phyloP scores from a whole-genome alignment of 2,113 vertebrate genomes.

The Hemicordylus capensis region DNA sequence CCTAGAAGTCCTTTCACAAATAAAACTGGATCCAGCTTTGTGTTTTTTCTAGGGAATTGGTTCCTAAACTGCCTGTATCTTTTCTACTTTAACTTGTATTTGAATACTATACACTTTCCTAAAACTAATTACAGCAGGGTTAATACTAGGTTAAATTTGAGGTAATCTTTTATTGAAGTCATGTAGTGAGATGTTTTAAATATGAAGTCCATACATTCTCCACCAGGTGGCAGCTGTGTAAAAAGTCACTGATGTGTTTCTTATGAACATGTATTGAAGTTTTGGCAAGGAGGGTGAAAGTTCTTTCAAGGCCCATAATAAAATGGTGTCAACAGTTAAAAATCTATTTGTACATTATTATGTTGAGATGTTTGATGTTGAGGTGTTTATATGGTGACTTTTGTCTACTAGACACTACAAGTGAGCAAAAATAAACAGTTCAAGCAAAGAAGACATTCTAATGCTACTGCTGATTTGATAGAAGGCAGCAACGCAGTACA shows the following conservation, averaged over 20 bases:
- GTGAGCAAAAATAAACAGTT: neutral
- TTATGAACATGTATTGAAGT: neutral
- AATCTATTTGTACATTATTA: neutral
- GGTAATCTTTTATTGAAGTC: neutral
- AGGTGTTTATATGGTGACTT: neutral
- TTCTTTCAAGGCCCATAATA: slow-evolving; percentile 2
- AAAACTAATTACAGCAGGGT: too few relatives aligned
- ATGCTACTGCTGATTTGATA: too few relatives aligned
- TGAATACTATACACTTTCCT: neutral
- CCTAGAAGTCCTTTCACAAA: too few relatives aligned
- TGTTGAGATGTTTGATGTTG: neutral
- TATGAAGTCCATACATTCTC: neutral
- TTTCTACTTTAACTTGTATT: neutral
- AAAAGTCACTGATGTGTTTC: slow-evolving; percentile 22
- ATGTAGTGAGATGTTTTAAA: neutral
- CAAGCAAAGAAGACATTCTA: too few relatives aligned
- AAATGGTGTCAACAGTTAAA: neutral
- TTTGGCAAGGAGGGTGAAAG: neutral
- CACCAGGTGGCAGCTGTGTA: slow-evolving; percentile 55
- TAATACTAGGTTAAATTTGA: too few relatives aligned
- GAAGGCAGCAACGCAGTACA: neutral
- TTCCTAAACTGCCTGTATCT: neutral
- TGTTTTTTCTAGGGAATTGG: neutral
- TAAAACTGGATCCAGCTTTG: too few relatives aligned
- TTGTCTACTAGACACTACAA: neutral